Base-by-base conservation (phyloP, 2,797 vertebrate genomes). In the Trachurus trachurus region DNA sequence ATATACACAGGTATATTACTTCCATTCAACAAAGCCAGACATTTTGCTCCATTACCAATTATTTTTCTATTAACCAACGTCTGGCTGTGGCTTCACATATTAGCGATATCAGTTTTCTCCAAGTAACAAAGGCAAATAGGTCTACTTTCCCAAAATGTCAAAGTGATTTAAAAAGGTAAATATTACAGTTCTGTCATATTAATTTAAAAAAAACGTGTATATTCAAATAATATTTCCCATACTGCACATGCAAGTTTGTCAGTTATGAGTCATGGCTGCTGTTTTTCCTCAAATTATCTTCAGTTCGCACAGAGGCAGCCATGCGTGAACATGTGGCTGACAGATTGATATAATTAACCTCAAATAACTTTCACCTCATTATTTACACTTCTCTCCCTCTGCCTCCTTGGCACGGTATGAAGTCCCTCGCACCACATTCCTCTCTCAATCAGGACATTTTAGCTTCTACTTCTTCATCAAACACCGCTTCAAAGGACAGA, bases 371-470 rank as follows among this genome's bases (percentile, higher is more conserved):
- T 6, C 54, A 66, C 61, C 66, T 72, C 61, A 79, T 89, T 87
- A 87, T 87, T 89, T 78, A 87, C 66, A 74, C 66, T 77, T 60
- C 68, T 76, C 37, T 66, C 40, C 44, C 57, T 59, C 62, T 9
- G 42, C 67, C 78, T 65, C 71, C 68, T 42, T 54, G 61, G 79
- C 79, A 62, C 80, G 6, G 37, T 17, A 59, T 39, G 39, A 59
- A 80, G 76, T 58, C 69, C 26, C 73, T 74, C 39, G 0, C 68
- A 69, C 50, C 66, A 70, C 90, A 91, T 92, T 93, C 90, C 84
- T 90, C 66, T 5, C 45, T 71, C 88, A 90, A 92, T 82, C 66
- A 79, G 76, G 73, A 81, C 71, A 64, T 52, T 77, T 21, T 56
- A 76, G 65, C 62, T 74, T 56, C 54, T 52, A 73, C 26, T 50